Evolutionary conservation across 2,888 invertebrate genomes (phyloP).

Genomic region (Tinea semifulvella): DNA sequence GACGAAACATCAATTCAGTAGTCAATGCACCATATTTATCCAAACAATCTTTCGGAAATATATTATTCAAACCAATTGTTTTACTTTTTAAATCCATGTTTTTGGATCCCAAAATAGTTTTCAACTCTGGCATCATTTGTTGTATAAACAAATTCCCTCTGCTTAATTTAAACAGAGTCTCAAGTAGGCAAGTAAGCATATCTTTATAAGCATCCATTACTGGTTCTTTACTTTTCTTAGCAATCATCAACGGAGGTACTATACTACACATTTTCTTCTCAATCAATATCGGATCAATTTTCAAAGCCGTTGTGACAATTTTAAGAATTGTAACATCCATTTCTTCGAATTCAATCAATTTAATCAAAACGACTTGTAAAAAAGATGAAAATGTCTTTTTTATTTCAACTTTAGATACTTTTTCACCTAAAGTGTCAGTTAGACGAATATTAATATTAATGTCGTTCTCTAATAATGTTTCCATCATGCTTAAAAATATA

Average conservation of each 20-base stretch:
- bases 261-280: slow-evolving; percentile 45
- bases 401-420: slow-evolving; percentile 42
- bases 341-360: slow-evolving; percentile 43
- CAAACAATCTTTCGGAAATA: slow-evolving; percentile 44
- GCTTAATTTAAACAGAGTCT: slow-evolving; percentile 52
- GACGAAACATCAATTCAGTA: slow-evolving; percentile 54
- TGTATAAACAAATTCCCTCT: slow-evolving; percentile 43
- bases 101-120: slow-evolving; percentile 38
- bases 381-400: slow-evolving; percentile 48
- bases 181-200: slow-evolving; percentile 45
- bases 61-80: slow-evolving; percentile 37
- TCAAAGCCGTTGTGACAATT: slow-evolving; percentile 44
- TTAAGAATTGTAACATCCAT: slow-evolving; percentile 42
- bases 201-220: slow-evolving; percentile 35
- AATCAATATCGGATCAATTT: slow-evolving; percentile 49
- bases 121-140: slow-evolving; percentile 45
- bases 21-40: slow-evolving; percentile 47
- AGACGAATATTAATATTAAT: slow-evolving; percentile 46
- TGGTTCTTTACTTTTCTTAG: slow-evolving; percentile 35
- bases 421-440: slow-evolving; percentile 47
- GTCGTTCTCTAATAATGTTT: slow-evolving; percentile 39
- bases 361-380: slow-evolving; percentile 45
- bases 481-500: slow-evolving; percentile 46
- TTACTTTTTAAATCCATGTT: slow-evolving; percentile 35
- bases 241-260: slow-evolving; percentile 44